Percentiles rank a stretch among this genome's conserved stretches.
Evolutionary conservation across 1,140 invertebrate genomes (phyloP).

Genomic region (Aphidius gifuensis): DNA sequence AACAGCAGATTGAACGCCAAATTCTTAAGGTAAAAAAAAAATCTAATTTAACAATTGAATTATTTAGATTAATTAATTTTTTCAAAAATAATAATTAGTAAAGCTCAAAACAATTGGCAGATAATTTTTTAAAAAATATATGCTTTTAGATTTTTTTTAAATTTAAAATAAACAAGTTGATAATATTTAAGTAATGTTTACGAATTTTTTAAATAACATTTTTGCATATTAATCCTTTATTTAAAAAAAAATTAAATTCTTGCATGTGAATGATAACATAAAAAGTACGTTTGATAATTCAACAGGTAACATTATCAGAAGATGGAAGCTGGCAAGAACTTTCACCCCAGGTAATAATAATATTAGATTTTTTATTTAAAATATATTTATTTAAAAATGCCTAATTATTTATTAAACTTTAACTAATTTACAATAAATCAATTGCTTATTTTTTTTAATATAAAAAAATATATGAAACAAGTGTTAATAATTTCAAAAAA

Average conservation of each 20-base stretch:
- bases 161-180: no score
- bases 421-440: no score
- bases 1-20: slow-evolving; percentile 50
- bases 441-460: no score
- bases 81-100: neutral
- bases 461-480: neutral
- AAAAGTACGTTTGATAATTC: slow-evolving; percentile 24
- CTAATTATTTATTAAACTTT: neutral
- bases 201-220: neutral
- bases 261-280: slow-evolving; percentile 16
- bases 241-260: neutral
- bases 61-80: no score
- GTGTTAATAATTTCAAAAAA: neutral
- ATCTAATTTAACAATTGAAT: neutral
- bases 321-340: slow-evolving; percentile 51
- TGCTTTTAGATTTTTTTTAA: no score
- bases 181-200: neutral
- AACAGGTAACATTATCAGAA: slow-evolving; percentile 41
- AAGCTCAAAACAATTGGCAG: no score
- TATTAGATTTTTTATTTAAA: neutral
- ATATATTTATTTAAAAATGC: neutral
- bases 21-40: slow-evolving; percentile 51
- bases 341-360: slow-evolving; percentile 34
- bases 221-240: neutral
- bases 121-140: no score